These are phyloP conservation scores for Triplophysa rosa DNA, from an alignment of 2,113 vertebrate species.

Conservation along the genomic window DNA sequence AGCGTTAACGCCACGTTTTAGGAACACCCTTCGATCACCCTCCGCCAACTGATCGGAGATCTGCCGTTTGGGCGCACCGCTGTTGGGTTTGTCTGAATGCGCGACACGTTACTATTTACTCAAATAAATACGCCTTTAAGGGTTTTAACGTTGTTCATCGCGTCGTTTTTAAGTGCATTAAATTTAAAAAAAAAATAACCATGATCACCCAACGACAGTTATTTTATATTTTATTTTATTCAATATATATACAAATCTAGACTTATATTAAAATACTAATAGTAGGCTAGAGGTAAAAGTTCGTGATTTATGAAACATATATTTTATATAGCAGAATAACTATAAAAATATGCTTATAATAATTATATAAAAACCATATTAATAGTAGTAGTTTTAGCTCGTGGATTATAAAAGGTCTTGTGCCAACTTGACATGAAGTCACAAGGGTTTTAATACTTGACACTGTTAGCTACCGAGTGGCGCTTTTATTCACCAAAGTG, in stretches of 20 bases:
- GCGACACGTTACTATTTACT: too few species aligned
- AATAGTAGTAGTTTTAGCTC: too few species aligned
- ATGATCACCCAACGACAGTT: too few species aligned
- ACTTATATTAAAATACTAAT: too few species aligned
- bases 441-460: neutral
- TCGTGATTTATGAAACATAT: too few species aligned
- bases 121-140: too few species aligned
- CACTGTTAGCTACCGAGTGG: neutral
- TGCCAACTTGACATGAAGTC: neutral
- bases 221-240: too few species aligned
- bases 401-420: neutral
- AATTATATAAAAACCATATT: too few species aligned
- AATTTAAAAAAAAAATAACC: too few species aligned
- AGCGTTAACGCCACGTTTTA: constrained; percentile 72
- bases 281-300: too few species aligned
- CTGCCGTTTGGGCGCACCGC: neutral
- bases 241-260: too few species aligned
- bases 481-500: neutral
- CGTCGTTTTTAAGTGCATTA: neutral
- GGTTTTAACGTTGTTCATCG: neutral
- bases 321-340: too few species aligned
- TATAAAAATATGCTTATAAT: neutral
- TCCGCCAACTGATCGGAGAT: neutral
- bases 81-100: neutral
- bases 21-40: constrained; percentile 52